Percentiles rank a stretch among this genome's conserved stretches.
Evolutionary conservation across 2,797 vertebrate genomes (phyloP).

Genomic region (Pelodytes ibericus): DNA sequence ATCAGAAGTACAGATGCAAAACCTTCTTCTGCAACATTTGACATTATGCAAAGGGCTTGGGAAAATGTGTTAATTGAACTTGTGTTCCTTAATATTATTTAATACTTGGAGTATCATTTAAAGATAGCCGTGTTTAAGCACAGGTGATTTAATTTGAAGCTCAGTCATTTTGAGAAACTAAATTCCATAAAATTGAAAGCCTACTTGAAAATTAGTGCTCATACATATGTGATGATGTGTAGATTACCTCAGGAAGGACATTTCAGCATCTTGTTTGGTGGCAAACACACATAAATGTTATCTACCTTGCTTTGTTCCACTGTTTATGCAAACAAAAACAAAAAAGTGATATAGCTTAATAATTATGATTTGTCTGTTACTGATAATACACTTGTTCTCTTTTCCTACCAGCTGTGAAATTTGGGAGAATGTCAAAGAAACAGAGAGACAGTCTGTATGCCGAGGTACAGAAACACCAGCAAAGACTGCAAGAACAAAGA

Average conservation of each 20-base stretch:
- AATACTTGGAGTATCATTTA: too few relatives aligned
- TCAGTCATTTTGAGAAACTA: too few relatives aligned
- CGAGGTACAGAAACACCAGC: conserved; percentile 98
- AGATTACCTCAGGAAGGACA: too few relatives aligned
- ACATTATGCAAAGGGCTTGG: neutral
- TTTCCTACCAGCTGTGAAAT: conserved; percentile 88
- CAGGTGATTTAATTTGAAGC: too few relatives aligned
- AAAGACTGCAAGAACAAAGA: conserved; percentile 89
- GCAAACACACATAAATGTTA: too few relatives aligned
- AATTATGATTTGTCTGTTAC: neutral
- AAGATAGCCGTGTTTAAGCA: too few relatives aligned
- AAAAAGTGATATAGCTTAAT: neutral
- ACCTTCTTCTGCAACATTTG: neutral
- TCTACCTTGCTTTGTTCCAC: too few relatives aligned
- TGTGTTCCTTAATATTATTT: neutral
- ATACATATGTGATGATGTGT: too few relatives aligned
- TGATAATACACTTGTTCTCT: conserved; percentile 18
- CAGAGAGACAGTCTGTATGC: conserved; percentile 96
- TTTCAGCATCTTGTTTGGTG: too few relatives aligned
- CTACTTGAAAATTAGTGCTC: too few relatives aligned
- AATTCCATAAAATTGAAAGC: too few relatives aligned
- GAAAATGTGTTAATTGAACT: neutral
- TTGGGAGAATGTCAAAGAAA: conserved; percentile 99
- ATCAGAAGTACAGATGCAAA: neutral
- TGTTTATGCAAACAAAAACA: neutral